Evolutionary conservation across 92 coral and sea anemone species (phyloP).

Genomic region (Parazoanthus atlanticus): DNA sequence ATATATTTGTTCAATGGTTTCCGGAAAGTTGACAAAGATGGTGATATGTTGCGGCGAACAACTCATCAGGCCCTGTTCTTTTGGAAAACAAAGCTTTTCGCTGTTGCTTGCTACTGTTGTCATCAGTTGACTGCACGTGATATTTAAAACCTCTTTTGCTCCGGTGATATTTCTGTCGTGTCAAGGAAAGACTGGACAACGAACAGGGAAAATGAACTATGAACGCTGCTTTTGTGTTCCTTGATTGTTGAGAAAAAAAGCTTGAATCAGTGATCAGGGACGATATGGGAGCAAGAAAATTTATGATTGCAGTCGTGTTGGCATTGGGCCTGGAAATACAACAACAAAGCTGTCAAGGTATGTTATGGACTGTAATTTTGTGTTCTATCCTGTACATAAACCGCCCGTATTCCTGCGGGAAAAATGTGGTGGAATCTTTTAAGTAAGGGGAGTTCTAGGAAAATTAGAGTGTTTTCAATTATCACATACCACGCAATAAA

Average conservation of each 20-base stretch:
- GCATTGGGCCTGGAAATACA: neutral
- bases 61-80: too few relatives aligned
- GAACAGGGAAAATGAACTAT: neutral
- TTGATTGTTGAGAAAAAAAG: too few relatives aligned
- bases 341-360: slow-evolving; percentile 11
- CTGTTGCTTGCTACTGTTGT: neutral
- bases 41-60: too few relatives aligned
- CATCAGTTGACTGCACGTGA: neutral
- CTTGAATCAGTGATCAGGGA: neutral
- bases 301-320: neutral
- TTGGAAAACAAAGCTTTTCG: too few relatives aligned
- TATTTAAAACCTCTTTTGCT: too few relatives aligned
- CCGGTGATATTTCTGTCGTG: neutral
- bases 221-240: too few relatives aligned
- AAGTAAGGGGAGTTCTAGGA: too few relatives aligned
- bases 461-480: too few relatives aligned
- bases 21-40: too few relatives aligned
- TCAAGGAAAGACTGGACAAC: neutral
- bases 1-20: too few relatives aligned
- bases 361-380: neutral
- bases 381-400: neutral
- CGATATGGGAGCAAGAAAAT: neutral
- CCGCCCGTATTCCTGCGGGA: neutral
- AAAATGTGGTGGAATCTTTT: neutral
- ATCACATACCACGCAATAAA: neutral